A percentile compares a stretch with the other conserved stretches of the same genome.
Conservation (phyloP, 2,113 vertebrate genomes). For the Arizona elegans region DNA sequence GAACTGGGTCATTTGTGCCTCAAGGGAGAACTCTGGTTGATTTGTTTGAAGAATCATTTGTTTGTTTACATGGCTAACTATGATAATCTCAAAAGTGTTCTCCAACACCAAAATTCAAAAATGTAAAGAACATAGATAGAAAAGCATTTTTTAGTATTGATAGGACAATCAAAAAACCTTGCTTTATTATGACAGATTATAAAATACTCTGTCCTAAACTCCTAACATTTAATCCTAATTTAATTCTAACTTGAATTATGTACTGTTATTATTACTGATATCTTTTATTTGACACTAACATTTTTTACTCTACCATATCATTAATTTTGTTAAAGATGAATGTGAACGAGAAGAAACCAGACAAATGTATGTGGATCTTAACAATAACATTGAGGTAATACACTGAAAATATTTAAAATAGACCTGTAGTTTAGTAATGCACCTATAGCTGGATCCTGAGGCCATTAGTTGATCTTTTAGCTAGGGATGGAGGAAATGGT, state of each 20-base stretch:
- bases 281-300: conserved; percentile 1
- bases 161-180: background rate
- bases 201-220: background rate
- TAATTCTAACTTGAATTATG: background rate
- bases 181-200: background rate
- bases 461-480: background rate
- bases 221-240: background rate
- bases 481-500: background rate
- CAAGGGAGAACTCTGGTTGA: background rate
- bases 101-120: background rate
- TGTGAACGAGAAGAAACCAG: conserved; percentile 88
- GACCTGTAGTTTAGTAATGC: background rate
- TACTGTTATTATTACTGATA: background rate
- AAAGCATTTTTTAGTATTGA: background rate
- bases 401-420: conserved; percentile 5
- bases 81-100: background rate
- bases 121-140: background rate
- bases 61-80: background rate
- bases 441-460: background rate
- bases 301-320: background rate
- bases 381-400: conserved; percentile 80
- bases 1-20: background rate
- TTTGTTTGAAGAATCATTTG: background rate
- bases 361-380: conserved; percentile 78
- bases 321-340: conserved; percentile 80